Base-by-base conservation (phyloP, 2,113 vertebrate species). In the Mellivora capensis region DNA sequence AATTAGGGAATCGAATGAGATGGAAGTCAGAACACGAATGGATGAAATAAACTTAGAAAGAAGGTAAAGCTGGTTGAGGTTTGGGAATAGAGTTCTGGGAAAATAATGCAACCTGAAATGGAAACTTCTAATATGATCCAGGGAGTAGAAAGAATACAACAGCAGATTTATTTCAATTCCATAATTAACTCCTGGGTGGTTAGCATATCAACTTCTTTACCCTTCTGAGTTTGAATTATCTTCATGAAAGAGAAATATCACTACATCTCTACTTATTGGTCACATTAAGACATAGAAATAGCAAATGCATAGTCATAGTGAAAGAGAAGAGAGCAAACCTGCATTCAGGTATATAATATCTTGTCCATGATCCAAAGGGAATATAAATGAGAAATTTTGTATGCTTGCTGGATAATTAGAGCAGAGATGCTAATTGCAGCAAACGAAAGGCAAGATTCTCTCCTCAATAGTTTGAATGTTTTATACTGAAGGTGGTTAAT, bases 101-200 rank as follows among this genome's bases (percentile, higher is more conserved):
- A 85, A 97, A 95, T 21, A 93, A 34, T 71, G 47, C 64, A 90
- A 82, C 77, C 52, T 72, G 79, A 90, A 87, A 87, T 23, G 42
- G 52, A 83, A 94, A 87, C 31, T 42, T 42, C 29, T 71, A 27
- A 39, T n/a, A 83, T 49, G 49, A 90, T 52, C 1, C 49, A 4
- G 25, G 37, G 31, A 91, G 85, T 18, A 49, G 20, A 76, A 3
- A 83, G 15, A 29, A 69, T 76, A n/a, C 61, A 95, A 49, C 0
- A n/a, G 13, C 34, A 87, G 6, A 79, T 79, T 77, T 47, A n/a
- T 94, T 93, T 81, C 9, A 61, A 7, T 69, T 69, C 6, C n/a
- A 57, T 62, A 47, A 17, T 57, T 95, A 93, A 91, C 27, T 82
- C 37, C 31, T 72, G 8, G 18, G 11, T 47, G 13, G 18, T 47